Evolutionary conservation across 2,888 invertebrate species (phyloP), one percentile per base, ranked within the genome.

Genomic region (Calliphora vomitoria): DNA sequence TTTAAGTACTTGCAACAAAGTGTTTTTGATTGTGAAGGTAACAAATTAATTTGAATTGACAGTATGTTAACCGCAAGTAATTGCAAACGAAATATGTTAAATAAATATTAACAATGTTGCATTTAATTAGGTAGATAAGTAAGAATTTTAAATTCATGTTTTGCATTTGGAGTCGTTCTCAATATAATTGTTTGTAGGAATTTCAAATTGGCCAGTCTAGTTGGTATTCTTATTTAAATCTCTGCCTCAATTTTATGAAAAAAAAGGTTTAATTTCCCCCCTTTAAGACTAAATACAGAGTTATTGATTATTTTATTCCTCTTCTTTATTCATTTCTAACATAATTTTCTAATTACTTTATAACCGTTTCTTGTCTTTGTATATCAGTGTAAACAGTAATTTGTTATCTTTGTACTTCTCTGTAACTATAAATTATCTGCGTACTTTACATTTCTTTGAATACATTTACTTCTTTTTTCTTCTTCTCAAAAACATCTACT

Each of bases 291-390:
- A 20, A 41, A 10, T 44, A 0, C 15, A 15, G 4, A 18, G 11
- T 25, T 13, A 47, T 25, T 47, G 13, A 20, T 68, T 47, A 20
- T 25, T 44, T 25, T 1, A 50, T 69, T 35, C 60, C 10, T 6
- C 8, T 20, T 13, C 3, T 50, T 20, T 55, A 10, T 10, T 8
- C 20, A 60, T 64, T 41, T 53, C 31, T 35, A 69, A 69, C 53
- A 69, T 58, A 5, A 72, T 44, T 72, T 58, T 58, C 15, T 20
- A 55, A 64, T 78, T 44, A 44, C 41, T 38, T 20, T 58, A n/a
- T 11, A 31, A n/a, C 10, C 11, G 15, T 76, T 53, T 41, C n/a
- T 50, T 53, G 31, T 53, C 18, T 35, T 18, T 20, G 10, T n/a
- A 15, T 6, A n/a, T 41, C 38, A n/a, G 66, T 15, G 53, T 41